Evolutionary conservation across 2,888 invertebrate species (phyloP).

Genomic region (Seira sanloemensis): DNA sequence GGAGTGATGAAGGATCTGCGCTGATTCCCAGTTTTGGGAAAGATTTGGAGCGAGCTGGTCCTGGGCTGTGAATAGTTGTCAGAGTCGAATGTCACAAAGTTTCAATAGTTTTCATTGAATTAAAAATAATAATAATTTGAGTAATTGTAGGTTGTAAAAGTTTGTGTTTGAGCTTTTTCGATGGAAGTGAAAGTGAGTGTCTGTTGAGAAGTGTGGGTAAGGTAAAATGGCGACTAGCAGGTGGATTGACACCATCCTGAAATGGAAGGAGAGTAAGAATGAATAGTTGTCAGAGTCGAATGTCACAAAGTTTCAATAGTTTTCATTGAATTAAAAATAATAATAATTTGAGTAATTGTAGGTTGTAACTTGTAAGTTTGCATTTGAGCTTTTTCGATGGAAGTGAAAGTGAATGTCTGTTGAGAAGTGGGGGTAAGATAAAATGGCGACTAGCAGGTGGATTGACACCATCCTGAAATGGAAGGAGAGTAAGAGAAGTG

Average conservation of each 20-base stretch:
- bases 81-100: too few relatives aligned
- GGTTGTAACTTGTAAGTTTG: too few relatives aligned
- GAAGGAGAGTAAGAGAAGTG: constrained; percentile 45
- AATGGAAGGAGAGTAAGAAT: constrained; percentile 49
- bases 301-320: too few relatives aligned
- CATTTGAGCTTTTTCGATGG: background rate
- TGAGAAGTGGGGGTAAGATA: background rate
- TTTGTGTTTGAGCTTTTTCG: background rate
- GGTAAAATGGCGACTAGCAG: constrained; percentile 47
- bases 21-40: too few relatives aligned
- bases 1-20: background rate
- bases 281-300: too few relatives aligned
- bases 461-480: constrained; percentile 53
- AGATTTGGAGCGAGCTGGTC: too few relatives aligned
- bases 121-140: too few relatives aligned
- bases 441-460: constrained; percentile 54
- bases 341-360: too few relatives aligned
- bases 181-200: background rate
- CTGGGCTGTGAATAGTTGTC: too few relatives aligned
- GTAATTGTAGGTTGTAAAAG: too few relatives aligned
- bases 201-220: background rate
- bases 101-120: too few relatives aligned
- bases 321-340: too few relatives aligned
- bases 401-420: background rate
- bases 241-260: constrained; percentile 53